Base-by-base conservation (phyloP, 2,113 vertebrate genomes). In the Lanius ludovicianus region DNA sequence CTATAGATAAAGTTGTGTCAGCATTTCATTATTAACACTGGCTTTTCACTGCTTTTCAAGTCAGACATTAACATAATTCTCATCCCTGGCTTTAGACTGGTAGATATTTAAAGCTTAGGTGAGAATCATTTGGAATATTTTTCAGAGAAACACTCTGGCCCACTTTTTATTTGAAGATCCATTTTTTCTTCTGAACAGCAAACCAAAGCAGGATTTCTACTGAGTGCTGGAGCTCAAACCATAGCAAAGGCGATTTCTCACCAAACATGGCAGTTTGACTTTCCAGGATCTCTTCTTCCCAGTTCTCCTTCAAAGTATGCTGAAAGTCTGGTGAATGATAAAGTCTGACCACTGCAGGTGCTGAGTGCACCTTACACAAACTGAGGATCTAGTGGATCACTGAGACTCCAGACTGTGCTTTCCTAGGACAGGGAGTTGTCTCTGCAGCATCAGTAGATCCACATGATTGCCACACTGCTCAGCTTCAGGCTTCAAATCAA, bases 21-120 rank as follows among this genome's bases (percentile, higher is more conserved):
- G 96, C 92, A 42, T 92, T 97, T 96, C 91, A 86, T 94, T 97
- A 94, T 94, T 95, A 97, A 95, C 81, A 77, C 56, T 91, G 95
- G 17, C 57, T 96, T 97, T 98, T 95, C 80, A 78, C 53, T 95
- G 88, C 93, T 97, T 93, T 98, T 90, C 84, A 94, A 87, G 87
- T 95, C 73, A 88, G 71, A 83, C 28, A 15, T 88, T 78, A 78
- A 64, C 77, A 93, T 33, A 84, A 52, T 84, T 95, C 75, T 95
- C 80, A 88, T 44, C 53, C 21, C 17, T 86, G 31, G 24, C 35
- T 94, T 87, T 91, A 81, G 62, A 93, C 67, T 63, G 33, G 21
- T 37, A 79, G 75, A 50, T 64, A 70, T 81, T 75, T 81, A 67
- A 49, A 84, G 76, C 39, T 82, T 83, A 75, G 49, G 67, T 89